These are phyloP conservation scores for Onthophagus sagittarius DNA, from an alignment of 2,888 invertebrate species.

Conservation along the genomic window DNA sequence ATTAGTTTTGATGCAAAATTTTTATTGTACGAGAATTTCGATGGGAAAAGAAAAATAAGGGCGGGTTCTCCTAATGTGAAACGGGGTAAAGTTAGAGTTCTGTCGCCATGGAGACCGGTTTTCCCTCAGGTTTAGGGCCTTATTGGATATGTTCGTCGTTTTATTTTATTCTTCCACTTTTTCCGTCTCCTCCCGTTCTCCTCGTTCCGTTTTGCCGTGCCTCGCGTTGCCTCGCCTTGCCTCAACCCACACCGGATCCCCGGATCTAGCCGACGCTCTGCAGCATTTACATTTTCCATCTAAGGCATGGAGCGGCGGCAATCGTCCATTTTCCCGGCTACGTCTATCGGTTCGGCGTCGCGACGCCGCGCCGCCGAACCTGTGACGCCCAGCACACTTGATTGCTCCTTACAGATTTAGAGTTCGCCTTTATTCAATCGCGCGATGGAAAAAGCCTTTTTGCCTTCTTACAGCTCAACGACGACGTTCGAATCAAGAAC, in stretches of 20 bases:
- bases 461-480: not conserved
- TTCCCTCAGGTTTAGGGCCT: slow-evolving; percentile 49
- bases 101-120: slow-evolving; percentile 45
- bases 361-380: not conserved
- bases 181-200: slow-evolving; percentile 27
- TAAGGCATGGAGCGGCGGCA: slow-evolving; percentile 34
- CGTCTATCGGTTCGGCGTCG: slow-evolving; percentile 26
- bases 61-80: slow-evolving; percentile 38
- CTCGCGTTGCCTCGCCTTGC: too few species aligned
- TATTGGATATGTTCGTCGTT: slow-evolving; percentile 50
- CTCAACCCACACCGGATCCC: not conserved
- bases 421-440: slow-evolving; percentile 15
- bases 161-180: slow-evolving; percentile 48
- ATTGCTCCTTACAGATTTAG: slow-evolving; percentile 33
- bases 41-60: not conserved
- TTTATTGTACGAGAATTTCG: not conserved
- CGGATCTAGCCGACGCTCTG: slow-evolving; percentile 23
- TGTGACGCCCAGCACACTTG: slow-evolving; percentile 21
- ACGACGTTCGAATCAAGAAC: not conserved
- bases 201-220: too few species aligned
- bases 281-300: slow-evolving; percentile 45
- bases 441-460: not conserved
- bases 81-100: slow-evolving; percentile 41
- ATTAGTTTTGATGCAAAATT: not conserved
- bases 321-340: slow-evolving; percentile 41